These are phyloP conservation scores for Conistra vaccinii DNA, from an alignment of 2,888 invertebrate species.

Conservation along the genomic window DNA sequence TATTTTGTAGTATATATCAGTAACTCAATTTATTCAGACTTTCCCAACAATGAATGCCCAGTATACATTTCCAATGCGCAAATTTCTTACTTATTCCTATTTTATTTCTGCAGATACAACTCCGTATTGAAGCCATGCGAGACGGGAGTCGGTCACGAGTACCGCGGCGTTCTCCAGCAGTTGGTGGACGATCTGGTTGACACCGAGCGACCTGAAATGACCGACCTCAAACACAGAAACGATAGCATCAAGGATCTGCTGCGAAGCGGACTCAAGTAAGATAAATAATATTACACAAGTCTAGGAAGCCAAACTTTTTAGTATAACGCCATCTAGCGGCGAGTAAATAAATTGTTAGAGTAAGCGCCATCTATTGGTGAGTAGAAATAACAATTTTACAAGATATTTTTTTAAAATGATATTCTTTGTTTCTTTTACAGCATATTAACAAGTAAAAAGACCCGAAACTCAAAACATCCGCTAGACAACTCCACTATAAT, in stretches of 20 bases:
- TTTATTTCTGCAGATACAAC: constrained; percentile 78
- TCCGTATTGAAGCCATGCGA: constrained; percentile 88
- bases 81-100: not conserved
- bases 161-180: constrained; percentile 90
- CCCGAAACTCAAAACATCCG: constrained; percentile 87
- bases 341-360: constrained; percentile 27
- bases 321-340: constrained; percentile 51
- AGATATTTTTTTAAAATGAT: not conserved
- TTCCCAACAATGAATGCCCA: not conserved
- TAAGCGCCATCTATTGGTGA: constrained; percentile 43
- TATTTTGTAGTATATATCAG: not conserved
- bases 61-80: not conserved
- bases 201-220: constrained; percentile 90
- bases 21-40: not conserved
- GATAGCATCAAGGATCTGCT: constrained; percentile 91
- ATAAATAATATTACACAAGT: not conserved
- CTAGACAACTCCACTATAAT: constrained; percentile 92
- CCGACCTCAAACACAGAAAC: constrained; percentile 90
- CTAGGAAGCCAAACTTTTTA: not conserved
- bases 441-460: constrained; percentile 89
- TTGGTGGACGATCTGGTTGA: constrained; percentile 91
- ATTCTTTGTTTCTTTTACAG: constrained; percentile 78
- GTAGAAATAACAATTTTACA: constrained; percentile 6
- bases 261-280: constrained; percentile 91
- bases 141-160: constrained; percentile 87